A percentile compares a stretch with the other conserved stretches of the same genome.
These are phyloP conservation scores for Nycticebus coucang DNA, from an alignment of 2,113 vertebrate species.

Conservation along the genomic window DNA sequence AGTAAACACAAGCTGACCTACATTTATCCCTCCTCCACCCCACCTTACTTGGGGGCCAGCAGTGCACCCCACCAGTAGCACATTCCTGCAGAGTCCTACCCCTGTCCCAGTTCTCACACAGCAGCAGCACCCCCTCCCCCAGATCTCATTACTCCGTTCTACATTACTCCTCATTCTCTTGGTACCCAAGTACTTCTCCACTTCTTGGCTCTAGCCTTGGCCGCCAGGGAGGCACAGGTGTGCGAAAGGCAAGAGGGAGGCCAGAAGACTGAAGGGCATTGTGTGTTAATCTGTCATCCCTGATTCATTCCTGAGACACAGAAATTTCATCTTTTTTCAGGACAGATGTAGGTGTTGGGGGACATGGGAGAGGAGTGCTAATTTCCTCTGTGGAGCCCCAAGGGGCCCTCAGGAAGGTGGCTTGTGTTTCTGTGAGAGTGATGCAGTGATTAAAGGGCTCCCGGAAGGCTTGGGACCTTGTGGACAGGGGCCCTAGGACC, in stretches of 20 bases:
- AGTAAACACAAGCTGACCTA: conserved; percentile 65
- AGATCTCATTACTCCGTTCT: not conserved
- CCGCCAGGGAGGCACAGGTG: not conserved
- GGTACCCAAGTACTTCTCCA: not conserved
- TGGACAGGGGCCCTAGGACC: not conserved
- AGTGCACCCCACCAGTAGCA: too few species aligned
- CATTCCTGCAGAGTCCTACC: too few species aligned
- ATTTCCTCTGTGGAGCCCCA: not conserved
- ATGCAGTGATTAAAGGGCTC: not conserved
- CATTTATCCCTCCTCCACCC: not conserved
- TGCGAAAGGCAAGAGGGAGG: not conserved
- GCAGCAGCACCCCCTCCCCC: not conserved
- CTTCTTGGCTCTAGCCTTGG: not conserved
- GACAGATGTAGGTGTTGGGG: not conserved
- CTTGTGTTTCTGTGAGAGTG: not conserved
- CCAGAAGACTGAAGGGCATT: not conserved
- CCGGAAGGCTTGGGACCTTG: not conserved
- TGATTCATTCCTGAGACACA: not conserved
- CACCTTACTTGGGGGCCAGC: not conserved
- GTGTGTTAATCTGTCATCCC: not conserved
- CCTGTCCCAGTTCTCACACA: not conserved
- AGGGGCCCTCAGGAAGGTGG: not conserved
- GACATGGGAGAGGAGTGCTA: not conserved
- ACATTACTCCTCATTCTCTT: not conserved
- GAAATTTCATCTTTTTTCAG: not conserved